Evolutionary conservation across 1,140 invertebrate genomes (phyloP).

Genomic region (Samia ricini): DNA sequence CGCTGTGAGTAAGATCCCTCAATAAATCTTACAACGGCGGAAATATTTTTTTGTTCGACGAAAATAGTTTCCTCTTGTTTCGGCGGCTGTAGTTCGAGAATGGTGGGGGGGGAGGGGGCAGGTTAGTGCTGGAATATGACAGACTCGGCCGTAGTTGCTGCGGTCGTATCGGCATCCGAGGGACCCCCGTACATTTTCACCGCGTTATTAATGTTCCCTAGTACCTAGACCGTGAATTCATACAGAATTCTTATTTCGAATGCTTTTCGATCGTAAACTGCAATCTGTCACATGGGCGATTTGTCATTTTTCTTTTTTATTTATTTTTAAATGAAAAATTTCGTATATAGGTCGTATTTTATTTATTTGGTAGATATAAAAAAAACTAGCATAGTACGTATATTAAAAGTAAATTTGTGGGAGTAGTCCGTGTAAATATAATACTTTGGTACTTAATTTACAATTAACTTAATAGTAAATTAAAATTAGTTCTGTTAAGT

Average conservation of each 20-base stretch:
- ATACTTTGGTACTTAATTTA: no score
- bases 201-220: conserved; percentile 38
- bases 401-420: no score
- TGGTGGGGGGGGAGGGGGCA: no score
- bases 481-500: no score
- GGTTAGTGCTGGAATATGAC: no score
- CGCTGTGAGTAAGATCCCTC: conserved; percentile 40
- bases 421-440: no score
- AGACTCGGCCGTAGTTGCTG: no score
- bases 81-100: conserved; percentile 41
- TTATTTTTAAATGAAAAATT: neutral
- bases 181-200: conserved; percentile 28
- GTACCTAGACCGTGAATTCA: no score
- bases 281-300: neutral
- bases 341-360: neutral
- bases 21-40: conserved; percentile 68
- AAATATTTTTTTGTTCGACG: conserved; percentile 68
- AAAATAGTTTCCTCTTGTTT: conserved; percentile 73
- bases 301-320: neutral
- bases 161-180: conserved; percentile 10
- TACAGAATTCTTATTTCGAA: conserved; percentile 11
- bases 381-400: no score
- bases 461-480: no score
- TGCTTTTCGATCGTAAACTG: neutral
- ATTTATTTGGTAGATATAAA: no score